Base-by-base conservation (phyloP, 2,888 invertebrate genomes). In the Bellardia bayeri region DNA sequence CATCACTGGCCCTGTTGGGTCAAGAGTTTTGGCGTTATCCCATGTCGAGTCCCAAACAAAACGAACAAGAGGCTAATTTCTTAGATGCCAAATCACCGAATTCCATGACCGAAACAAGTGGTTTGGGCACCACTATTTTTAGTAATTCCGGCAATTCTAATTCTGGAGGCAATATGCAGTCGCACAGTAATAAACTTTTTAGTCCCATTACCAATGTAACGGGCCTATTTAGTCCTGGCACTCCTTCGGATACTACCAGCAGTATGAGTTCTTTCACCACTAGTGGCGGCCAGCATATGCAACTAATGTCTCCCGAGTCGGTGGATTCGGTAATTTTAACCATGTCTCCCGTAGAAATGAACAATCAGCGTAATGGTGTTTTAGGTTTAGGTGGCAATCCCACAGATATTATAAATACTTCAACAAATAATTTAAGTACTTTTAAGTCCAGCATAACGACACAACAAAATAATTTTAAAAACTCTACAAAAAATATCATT, bases 1-100 rank as follows among this genome's bases (percentile, higher is more conserved):
- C 97, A 71, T 98, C 98, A 1, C 94, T 98, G 78, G 98, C 98
- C 8, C 95, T 98, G 88, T 94, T 99, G 71, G 99, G 98, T 45
- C 97, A 97, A 93, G 97, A 97, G 93, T 97, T 97, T 93, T 97
- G 97, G 97, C 95, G 96, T 82, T 97, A 97, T 93, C 96, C 97
- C 14, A 96, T 96, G 96, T 96, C 96, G 9, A 96, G 96, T 92
- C 96, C 96, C 4, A 95, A 96, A 91, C 95, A 95, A 49, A 85
- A 72, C 51, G 89, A 88, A 76, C 69, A 85, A 87, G 90, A 90
- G 89, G 89, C 90, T 81, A 90, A 87, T 69, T 84, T 92, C 42
- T 88, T 92, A 89, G 93, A 93, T 83, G 91, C 93, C 89, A 94
- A 93, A 88, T 93, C 93, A 40, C 94, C 93, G 1, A 91, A 93